Base-by-base conservation (phyloP, 2,113 vertebrate genomes). In the Xenus cinereus region DNA sequence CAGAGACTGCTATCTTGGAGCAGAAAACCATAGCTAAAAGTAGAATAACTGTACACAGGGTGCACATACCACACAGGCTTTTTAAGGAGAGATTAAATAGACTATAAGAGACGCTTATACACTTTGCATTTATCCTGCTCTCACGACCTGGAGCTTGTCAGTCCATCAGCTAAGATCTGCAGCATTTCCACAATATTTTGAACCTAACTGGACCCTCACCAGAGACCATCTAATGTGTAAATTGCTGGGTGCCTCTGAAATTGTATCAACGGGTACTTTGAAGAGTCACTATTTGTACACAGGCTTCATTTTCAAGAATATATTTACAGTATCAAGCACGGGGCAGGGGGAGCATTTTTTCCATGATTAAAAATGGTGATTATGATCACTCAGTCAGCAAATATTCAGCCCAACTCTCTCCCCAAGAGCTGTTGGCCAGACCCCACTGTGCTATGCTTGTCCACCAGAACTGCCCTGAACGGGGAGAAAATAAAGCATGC, bases 381-480 rank as follows among this genome's bases (percentile, higher is more conserved):
- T 48, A 13, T 45, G 24, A 48, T 79, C 45, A 60, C 5, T 84
- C 8, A 53, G 14, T 53, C 48, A 74, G 79, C 13, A 90, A 62
- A 76, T 39, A 51, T 16, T 77, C 24, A 77, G 57, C 32, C 9
- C 27, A 59, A 5, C 2, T 17, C 18, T 32, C 4, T 54, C 15
- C 26, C 10, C 0, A 1, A 1, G 1, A 46, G 12, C 45, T 0
- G 0, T 28, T 1, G 17, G 24, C 41, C 79, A 46, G 62, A 22
- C 8, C 33, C 19, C 32, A 27, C 57, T 3, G 0, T 45, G 37
- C 30, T n/a, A 13, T 2, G 1, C 39, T 81, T 12, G 1, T n/a
- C 30, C 50, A 57, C 27, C 13, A 63, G 18, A 75, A 56, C 23
- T 45, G 27, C 2, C 1, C 8, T 33, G 10, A 46, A 60, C 30